These are phyloP conservation scores for Drosophila tani DNA, from an alignment of 1,140 invertebrate genomes.

Conservation along the genomic window DNA sequence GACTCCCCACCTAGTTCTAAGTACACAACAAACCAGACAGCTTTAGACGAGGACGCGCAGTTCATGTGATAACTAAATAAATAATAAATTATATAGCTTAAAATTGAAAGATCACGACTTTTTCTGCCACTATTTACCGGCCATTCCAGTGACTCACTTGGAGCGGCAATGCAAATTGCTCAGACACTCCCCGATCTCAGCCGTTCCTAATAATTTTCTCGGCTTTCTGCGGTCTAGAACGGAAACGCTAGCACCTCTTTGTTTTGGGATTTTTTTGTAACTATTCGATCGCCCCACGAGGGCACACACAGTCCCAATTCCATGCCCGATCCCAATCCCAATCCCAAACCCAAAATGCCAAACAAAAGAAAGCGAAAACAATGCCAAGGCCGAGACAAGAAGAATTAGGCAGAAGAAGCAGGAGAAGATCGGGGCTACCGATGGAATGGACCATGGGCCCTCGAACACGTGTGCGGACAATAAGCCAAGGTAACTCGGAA, in stretches of 20 bases:
- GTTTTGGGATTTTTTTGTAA: conserved; percentile 27
- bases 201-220: conserved; percentile 9
- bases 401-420: conserved; percentile 34
- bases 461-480: conserved; percentile 83
- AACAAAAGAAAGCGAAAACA: conserved; percentile 80
- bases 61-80: conserved; percentile 76
- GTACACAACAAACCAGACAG: conserved; percentile 42
- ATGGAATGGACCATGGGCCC: conserved; percentile 28
- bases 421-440: conserved; percentile 42
- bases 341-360: neutral
- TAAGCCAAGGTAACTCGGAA: conserved; percentile 69
- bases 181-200: conserved; percentile 13
- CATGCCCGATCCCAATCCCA: neutral
- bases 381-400: conserved; percentile 66
- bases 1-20: conserved; percentile 52
- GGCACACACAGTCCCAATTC: conserved; percentile 7
- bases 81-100: conserved; percentile 71
- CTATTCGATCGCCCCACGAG: conserved; percentile 29
- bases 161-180: conserved; percentile 25
- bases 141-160: conserved; percentile 15
- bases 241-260: conserved; percentile 43
- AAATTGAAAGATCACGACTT: conserved; percentile 49
- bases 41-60: conserved; percentile 65
- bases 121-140: conserved; percentile 19
- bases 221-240: conserved; percentile 21